These are phyloP conservation scores for Nannospalax galili DNA, from an alignment of 2,113 vertebrate species.

Conservation along the genomic window DNA sequence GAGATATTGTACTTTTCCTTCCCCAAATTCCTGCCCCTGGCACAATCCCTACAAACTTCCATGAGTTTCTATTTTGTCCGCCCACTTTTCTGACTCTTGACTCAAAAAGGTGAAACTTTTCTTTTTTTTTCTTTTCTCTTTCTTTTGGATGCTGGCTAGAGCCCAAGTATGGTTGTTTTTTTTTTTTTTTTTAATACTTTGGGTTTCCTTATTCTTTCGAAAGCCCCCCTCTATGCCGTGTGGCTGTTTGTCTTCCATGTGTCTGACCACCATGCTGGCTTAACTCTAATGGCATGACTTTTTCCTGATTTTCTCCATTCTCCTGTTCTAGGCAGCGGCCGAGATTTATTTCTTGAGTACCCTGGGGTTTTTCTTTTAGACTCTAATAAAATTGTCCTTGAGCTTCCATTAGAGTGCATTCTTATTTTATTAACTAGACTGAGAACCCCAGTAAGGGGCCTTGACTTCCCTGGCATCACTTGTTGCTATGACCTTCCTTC, in stretches of 20 bases:
- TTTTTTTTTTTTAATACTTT: background rate
- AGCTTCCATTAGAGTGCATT: too few species aligned
- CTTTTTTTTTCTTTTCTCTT: background rate
- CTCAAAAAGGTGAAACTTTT: background rate
- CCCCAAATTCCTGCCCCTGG: too few species aligned
- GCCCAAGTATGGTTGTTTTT: too few species aligned
- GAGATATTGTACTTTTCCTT: too few species aligned
- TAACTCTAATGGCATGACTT: background rate
- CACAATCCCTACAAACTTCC: too few species aligned
- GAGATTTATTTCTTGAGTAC: background rate
- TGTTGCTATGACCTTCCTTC: background rate
- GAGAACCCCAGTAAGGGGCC: background rate
- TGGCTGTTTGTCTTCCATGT: background rate
- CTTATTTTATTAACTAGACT: background rate
- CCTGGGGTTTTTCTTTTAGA: background rate
- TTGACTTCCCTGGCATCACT: background rate
- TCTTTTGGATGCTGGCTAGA: background rate
- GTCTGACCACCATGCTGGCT: background rate
- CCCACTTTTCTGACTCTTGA: background rate
- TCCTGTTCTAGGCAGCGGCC: too few species aligned
- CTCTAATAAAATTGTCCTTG: background rate
- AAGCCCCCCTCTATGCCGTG: background rate
- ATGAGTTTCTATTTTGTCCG: background rate
- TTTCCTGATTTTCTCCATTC: background rate
- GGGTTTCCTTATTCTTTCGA: background rate